Percentiles rank a stretch among this genome's conserved stretches.
Evolutionary conservation across 2,797 vertebrate species (phyloP).

Genomic region (Phrynocephalus guinanensis): DNA sequence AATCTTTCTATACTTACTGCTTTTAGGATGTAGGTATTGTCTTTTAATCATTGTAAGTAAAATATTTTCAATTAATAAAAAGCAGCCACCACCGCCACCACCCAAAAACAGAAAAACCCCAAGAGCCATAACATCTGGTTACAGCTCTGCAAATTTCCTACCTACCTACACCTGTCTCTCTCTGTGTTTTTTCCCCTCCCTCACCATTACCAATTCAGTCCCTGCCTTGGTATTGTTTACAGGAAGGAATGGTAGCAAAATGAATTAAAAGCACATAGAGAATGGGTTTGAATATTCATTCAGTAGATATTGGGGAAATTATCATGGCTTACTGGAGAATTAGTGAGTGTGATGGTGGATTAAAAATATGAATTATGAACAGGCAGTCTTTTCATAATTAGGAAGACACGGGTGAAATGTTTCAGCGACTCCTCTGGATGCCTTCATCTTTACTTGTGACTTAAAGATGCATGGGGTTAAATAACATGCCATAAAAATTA

Average conservation of each 20-base stretch:
- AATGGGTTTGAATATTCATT: conserved; percentile 34
- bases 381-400: conserved; percentile 33
- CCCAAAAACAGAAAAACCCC: no score
- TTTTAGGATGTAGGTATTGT: no score
- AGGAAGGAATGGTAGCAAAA: conserved; percentile 13
- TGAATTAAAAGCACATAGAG: conserved; percentile 27
- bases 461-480: conserved; percentile 23
- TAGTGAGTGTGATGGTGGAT: background rate
- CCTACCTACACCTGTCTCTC: no score
- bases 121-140: no score
- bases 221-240: background rate
- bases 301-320: conserved; percentile 41
- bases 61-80: no score
- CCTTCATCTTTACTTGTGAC: background rate
- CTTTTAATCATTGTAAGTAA: no score
- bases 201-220: background rate
- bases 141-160: no score
- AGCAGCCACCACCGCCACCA: no score
- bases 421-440: background rate
- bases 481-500: conserved; percentile 41
- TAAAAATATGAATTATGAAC: conserved; percentile 53
- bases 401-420: background rate
- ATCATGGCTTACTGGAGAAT: conserved; percentile 45
- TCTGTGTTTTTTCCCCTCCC: background rate
- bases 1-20: no score